phyloP scores from a whole-genome alignment of 2,888 invertebrate species.

The Celastrina argiolus region DNA sequence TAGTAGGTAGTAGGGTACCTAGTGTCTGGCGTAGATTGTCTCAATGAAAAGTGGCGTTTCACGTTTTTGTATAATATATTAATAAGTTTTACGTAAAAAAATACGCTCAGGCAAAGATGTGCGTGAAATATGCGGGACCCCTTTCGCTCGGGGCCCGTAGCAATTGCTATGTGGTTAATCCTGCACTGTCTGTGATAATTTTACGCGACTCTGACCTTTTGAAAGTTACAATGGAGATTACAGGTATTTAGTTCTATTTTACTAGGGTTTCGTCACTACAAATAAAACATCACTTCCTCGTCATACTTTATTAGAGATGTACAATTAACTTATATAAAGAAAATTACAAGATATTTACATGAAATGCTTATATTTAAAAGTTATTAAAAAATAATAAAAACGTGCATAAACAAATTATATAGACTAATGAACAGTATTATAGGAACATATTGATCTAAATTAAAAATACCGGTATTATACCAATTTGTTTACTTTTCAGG shows the following conservation, averaged over 20 bases:
- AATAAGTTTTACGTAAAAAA: too few relatives aligned
- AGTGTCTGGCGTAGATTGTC: too few relatives aligned
- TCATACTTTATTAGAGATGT: slow-evolving; percentile 68
- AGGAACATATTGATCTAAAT: slow-evolving; percentile 11
- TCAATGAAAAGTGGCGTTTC: too few relatives aligned
- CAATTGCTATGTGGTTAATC: too few relatives aligned
- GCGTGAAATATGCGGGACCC: too few relatives aligned
- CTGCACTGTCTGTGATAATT: background rate
- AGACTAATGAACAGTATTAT: slow-evolving; percentile 14
- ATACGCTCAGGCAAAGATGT: too few relatives aligned
- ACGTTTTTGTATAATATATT: too few relatives aligned
- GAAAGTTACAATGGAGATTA: background rate
- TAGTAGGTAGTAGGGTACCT: too few relatives aligned
- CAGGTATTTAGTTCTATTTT: too few relatives aligned
- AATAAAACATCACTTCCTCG: slow-evolving; percentile 30
- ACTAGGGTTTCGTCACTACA: too few relatives aligned
- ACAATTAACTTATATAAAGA: slow-evolving; percentile 71
- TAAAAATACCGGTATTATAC: slow-evolving; percentile 1
- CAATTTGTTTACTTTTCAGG: background rate
- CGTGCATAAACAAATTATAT: slow-evolving; percentile 23
- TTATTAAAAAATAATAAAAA: slow-evolving; percentile 43
- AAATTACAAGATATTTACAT: slow-evolving; percentile 73
- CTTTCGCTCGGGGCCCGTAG: too few relatives aligned
- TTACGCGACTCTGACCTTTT: background rate
- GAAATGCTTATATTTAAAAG: slow-evolving; percentile 60